These are phyloP conservation scores for Marmota monax DNA, from an alignment of 2,113 vertebrate species.

Conservation along the genomic window DNA sequence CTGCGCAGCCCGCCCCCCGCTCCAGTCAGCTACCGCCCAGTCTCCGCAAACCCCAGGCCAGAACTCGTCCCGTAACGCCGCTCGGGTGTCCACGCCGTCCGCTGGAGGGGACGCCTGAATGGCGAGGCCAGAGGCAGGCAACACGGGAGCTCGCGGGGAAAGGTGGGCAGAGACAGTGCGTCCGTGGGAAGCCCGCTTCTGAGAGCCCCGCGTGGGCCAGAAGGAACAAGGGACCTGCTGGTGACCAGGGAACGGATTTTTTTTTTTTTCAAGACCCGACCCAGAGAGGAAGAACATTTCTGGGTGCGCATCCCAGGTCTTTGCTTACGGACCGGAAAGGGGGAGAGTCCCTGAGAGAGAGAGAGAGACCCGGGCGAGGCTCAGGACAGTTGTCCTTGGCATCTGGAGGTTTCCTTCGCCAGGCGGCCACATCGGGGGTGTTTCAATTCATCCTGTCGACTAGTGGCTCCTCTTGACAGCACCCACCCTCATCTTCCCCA, in stretches of 20 bases:
- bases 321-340: background rate
- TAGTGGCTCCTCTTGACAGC: background rate
- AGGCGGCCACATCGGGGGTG: background rate
- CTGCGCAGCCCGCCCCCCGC: background rate
- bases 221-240: conserved; percentile 16
- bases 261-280: background rate
- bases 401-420: background rate
- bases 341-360: conserved; percentile 1
- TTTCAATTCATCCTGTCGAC: background rate
- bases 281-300: conserved; percentile 33
- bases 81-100: conserved; percentile 61
- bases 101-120: conserved; percentile 61
- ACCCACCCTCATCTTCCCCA: background rate
- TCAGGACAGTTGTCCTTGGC: conserved; percentile 35
- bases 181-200: conserved; percentile 55
- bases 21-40: background rate
- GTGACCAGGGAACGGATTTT: background rate
- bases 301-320: background rate
- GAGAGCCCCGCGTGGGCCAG: conserved; percentile 1
- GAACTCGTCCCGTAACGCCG: background rate
- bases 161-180: conserved; percentile 70
- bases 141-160: conserved; percentile 52
- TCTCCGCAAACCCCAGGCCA: background rate
- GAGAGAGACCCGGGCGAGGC: conserved; percentile 6
- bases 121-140: conserved; percentile 68